A percentile compares a stretch with the other conserved stretches of the same genome.
phyloP scores from a whole-genome alignment of 2,113 vertebrate genomes.

The Eulacestoma nigropectus region DNA sequence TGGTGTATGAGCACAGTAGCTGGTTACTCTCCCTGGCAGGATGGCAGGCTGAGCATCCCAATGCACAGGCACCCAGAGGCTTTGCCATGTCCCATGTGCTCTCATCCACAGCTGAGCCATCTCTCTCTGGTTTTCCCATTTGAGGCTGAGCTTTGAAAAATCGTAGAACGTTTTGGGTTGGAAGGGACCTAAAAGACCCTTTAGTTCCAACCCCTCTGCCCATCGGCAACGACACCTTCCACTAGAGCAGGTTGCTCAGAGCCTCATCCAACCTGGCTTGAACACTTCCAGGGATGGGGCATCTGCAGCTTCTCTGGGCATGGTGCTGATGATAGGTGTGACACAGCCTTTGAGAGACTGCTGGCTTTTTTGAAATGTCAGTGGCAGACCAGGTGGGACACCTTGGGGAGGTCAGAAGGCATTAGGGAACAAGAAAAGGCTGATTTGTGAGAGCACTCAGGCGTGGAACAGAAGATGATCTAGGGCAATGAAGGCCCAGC shows the following conservation, averaged over 20 bases:
- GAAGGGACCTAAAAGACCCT: neutral
- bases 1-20: neutral
- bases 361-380: neutral
- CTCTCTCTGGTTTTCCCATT: neutral
- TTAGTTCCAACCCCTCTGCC: neutral
- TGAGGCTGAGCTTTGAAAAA: neutral
- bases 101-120: neutral
- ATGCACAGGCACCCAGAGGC: neutral
- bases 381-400: neutral
- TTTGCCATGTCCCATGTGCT: neutral
- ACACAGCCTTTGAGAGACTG: neutral
- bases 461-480: neutral
- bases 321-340: neutral
- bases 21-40: neutral
- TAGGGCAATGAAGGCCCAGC: neutral
- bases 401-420: neutral
- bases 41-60: neutral
- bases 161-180: neutral
- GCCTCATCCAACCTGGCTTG: neutral
- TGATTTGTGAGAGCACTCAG: neutral
- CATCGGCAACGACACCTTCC: rapidly evolving
- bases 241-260: neutral
- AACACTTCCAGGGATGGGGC: neutral
- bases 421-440: neutral
- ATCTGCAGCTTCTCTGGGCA: neutral